phyloP scores from a whole-genome alignment of 2,113 vertebrate genomes.

The Brachyhypopomus gauderio region DNA sequence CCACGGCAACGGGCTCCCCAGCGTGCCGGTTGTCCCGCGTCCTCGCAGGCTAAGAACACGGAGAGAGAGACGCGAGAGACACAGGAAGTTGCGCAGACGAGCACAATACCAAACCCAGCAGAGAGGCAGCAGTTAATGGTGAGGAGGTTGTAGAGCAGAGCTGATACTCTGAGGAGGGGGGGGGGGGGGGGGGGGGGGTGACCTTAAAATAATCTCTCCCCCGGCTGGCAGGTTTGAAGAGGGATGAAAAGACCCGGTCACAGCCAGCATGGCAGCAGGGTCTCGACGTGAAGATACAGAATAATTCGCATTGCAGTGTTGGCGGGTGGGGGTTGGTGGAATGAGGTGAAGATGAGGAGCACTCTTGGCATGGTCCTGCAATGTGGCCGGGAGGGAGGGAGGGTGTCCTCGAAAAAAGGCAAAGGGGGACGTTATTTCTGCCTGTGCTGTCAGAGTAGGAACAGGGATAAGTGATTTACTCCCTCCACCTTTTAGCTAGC shows the following conservation, averaged over 20 bases:
- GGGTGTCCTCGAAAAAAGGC: slow-evolving; percentile 1
- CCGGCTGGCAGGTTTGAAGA: not conserved
- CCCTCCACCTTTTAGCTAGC: slow-evolving; percentile 20
- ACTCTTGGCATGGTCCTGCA: not conserved
- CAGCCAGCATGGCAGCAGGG: not conserved
- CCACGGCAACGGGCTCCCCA: slow-evolving; percentile 46
- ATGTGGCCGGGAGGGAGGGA: not conserved
- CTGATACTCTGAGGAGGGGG: too few species aligned
- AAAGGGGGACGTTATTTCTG: slow-evolving; percentile 9
- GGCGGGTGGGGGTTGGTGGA: not conserved
- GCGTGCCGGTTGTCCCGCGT: slow-evolving; percentile 11
- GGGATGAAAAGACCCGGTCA: not conserved
- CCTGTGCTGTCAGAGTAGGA: slow-evolving; percentile 1
- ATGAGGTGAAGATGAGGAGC: not conserved
- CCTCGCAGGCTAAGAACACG: slow-evolving; percentile 12
- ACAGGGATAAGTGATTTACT: slow-evolving; percentile 41
- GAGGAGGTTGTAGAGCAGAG: too few species aligned
- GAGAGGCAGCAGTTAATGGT: too few species aligned
- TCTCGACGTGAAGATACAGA: not conserved
- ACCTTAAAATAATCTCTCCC: not conserved
- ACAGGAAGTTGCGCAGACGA: not conserved
- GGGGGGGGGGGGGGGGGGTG: too few species aligned
- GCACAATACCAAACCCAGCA: too few species aligned
- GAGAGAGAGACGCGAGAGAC: not conserved
- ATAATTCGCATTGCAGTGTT: not conserved